Evolutionary conservation across 2,797 vertebrate genomes (phyloP), one percentile per base, ranked within the genome.

Genomic region (Sebastes ruberrimus): DNA sequence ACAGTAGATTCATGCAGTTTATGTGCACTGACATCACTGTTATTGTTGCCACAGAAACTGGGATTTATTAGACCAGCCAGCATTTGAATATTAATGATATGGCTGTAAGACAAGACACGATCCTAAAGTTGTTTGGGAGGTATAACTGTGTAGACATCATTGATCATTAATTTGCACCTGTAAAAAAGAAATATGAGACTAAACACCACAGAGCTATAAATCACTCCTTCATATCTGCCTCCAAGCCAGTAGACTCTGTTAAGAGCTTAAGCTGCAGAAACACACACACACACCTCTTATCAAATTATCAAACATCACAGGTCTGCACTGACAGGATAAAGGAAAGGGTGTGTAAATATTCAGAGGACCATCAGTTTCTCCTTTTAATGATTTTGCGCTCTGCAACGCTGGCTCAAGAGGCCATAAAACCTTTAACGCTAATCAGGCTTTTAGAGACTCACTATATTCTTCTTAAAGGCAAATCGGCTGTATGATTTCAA

Each of bases 381-480:
- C 62, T 73, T 83, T 83, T 82, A 86, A 78, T 77, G 69, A 84
- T 75, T 20, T 23, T 57, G n/a, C 57, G 46, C 57, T 84, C 72
- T 76, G 71, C 78, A 80, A 60, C 61, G 18, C 10, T 57, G 30
- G 42, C 73, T 82, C 49, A 38, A 4, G 30, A 85, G 79, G 71
- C 74, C n/a, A 13, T 83, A 76, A 85, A 89, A 63, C 38, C 80
- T 60, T 79, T 46, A 65, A 42, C 65, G 70, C 82, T 85, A 82
- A 88, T 87, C 85, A 76, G 73, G 53, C 74, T 46, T 83, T 86
- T 76, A 83, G 71, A 81, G 33, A 46, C 23, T 80, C 68, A 73
- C 83, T 72, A 80, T 57, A 56, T 75, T 60, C 66, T 53, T 78
- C 57, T 86, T 74, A 76, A 74, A 75, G 32, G 67, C 42, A 74